Evolutionary conservation across 1,140 invertebrate species (phyloP).

Genomic region (Cyrtorhinus lividipennis): DNA sequence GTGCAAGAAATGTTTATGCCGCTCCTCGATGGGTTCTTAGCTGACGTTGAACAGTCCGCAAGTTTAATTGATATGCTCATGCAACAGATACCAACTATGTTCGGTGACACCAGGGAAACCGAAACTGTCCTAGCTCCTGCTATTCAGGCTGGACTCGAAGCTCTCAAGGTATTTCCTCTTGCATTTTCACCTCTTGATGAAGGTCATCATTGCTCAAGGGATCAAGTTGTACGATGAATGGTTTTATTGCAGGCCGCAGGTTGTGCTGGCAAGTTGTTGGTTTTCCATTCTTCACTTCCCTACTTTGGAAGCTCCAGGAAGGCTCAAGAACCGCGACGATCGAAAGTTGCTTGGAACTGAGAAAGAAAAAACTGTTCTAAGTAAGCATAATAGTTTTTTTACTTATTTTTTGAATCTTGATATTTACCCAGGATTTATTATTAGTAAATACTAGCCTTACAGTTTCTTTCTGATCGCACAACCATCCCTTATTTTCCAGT

Average conservation of each 20-base stretch:
- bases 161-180: constrained; percentile 75
- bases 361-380: constrained; percentile 65
- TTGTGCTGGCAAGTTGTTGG: constrained; percentile 80
- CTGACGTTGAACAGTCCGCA: constrained; percentile 66
- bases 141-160: constrained; percentile 90
- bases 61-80: constrained; percentile 73
- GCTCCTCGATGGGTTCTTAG: constrained; percentile 89
- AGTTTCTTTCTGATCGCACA: no score
- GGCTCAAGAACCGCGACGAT: constrained; percentile 91
- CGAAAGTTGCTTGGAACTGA: constrained; percentile 90
- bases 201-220: no score
- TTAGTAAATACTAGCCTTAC: no score
- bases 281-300: constrained; percentile 95
- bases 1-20: constrained; percentile 96
- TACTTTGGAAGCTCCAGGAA: constrained; percentile 84
- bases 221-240: no score
- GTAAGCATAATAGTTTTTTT: constrained; percentile 27
- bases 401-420: not conserved
- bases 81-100: constrained; percentile 82
- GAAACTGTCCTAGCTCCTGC: constrained; percentile 91
- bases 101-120: constrained; percentile 83
- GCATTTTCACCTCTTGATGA: no score
- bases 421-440: no score
- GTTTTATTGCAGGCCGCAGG: constrained; percentile 65
- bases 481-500: constrained; percentile 28